Evolutionary conservation across 2,797 vertebrate species (phyloP).

Genomic region (Hyperoplus lanceolatus): DNA sequence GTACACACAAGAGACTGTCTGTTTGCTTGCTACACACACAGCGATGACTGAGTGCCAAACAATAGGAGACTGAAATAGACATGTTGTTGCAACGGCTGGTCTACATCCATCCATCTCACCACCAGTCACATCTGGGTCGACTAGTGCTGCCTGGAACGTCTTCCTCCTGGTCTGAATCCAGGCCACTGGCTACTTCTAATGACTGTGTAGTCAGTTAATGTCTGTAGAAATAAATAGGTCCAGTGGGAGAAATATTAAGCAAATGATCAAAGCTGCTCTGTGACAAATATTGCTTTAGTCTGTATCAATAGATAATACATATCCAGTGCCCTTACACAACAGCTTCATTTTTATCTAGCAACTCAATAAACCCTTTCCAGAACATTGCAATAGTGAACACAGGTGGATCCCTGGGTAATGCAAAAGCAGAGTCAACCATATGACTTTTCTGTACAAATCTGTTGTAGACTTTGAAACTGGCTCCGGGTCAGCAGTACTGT

Average conservation of each 20-base stretch:
- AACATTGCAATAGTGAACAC: constrained; percentile 6
- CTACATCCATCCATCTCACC: constrained; percentile 70
- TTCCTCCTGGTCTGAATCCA: constrained; percentile 37
- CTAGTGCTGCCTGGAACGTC: constrained; percentile 33
- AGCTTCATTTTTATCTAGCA: constrained; percentile 1
- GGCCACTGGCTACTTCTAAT: constrained; percentile 25
- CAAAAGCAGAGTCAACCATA: constrained; percentile 23
- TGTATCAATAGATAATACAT: not conserved
- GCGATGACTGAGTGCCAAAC: constrained; percentile 78
- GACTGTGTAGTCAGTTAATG: constrained; percentile 25
- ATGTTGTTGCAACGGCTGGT: constrained; percentile 71
- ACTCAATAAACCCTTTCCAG: constrained; percentile 19
- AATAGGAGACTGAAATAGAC: constrained; percentile 83
- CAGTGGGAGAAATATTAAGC: not conserved
- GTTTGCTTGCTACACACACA: constrained; percentile 69
- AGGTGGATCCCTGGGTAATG: constrained; percentile 30
- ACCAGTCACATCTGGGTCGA: constrained; percentile 71
- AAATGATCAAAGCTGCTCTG: not conserved
- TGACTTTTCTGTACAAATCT: constrained; percentile 29
- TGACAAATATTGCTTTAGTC: not conserved
- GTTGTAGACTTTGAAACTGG: constrained; percentile 44
- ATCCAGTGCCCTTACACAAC: not conserved
- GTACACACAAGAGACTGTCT: constrained; percentile 64
- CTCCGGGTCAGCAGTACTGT: constrained; percentile 34
- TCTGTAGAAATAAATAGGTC: constrained; percentile 26